phyloP scores from a whole-genome alignment of 2,888 invertebrate species.

The Therioaphis trifolii region DNA sequence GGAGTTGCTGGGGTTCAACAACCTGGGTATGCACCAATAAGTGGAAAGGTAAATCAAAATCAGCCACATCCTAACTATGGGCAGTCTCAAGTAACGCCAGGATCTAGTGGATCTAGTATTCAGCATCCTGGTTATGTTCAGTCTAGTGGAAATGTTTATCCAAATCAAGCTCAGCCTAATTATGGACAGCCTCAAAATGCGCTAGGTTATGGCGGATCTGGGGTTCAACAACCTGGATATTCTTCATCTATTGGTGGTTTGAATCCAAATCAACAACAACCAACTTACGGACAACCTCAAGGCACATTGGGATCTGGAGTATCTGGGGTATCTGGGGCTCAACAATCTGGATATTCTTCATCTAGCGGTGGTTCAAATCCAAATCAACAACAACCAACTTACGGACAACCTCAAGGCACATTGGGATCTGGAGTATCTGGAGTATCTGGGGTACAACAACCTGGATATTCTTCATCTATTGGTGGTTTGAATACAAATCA shows the following conservation, averaged over 20 bases:
- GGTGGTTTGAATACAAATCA: background rate
- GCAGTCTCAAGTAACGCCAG: constrained; percentile 17
- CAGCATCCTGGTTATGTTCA: background rate
- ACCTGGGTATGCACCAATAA: too few relatives aligned
- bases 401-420: constrained; percentile 21
- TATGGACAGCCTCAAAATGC: constrained; percentile 43
- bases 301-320: constrained; percentile 2
- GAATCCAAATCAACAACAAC: background rate
- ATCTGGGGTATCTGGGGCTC: background rate
- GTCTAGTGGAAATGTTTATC: background rate
- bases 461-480: background rate
- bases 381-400: background rate
- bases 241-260: background rate
- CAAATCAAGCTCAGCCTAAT: background rate
- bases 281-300: constrained; percentile 31
- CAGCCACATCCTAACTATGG: constrained; percentile 31
- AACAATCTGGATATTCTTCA: too few relatives aligned
- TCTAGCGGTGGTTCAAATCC: too few relatives aligned
- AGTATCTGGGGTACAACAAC: background rate
- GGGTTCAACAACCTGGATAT: too few relatives aligned
- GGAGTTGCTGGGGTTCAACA: too few relatives aligned
- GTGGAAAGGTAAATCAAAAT: too few relatives aligned
- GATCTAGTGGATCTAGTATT: background rate
- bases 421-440: too few relatives aligned
- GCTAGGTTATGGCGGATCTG: background rate